Conservation (phyloP, 2,888 invertebrate genomes). For the Abscondita cerata region DNA sequence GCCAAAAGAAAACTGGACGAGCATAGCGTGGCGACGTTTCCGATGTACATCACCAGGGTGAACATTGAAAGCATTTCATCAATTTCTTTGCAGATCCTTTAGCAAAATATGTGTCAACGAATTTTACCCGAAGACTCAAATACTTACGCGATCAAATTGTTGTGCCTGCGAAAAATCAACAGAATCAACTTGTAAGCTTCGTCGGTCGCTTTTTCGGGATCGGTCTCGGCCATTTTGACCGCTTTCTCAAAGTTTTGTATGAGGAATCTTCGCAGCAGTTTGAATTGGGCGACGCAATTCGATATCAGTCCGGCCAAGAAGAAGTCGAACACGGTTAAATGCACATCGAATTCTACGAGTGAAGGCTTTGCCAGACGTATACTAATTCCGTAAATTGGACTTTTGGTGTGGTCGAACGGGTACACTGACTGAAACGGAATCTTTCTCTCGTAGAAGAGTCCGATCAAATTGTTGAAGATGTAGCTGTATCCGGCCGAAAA, state of each 20-base stretch:
- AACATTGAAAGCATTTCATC: constrained; percentile 9
- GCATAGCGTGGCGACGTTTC: constrained; percentile 5
- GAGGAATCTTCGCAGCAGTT: not conserved
- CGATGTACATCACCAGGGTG: constrained; percentile 11
- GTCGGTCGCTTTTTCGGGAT: not conserved
- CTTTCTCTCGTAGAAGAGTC: not conserved
- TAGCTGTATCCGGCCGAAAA: constrained; percentile 4
- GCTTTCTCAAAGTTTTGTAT: constrained; percentile 6
- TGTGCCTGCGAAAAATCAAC: constrained; percentile 4
- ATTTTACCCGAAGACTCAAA: no score
- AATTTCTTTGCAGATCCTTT: constrained; percentile 8
- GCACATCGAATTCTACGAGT: not conserved
- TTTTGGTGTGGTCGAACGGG: not conserved
- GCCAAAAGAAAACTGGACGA: constrained; percentile 10
- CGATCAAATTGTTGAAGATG: constrained; percentile 5
- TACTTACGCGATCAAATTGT: constrained; percentile 8
- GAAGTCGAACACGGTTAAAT: constrained; percentile 4
- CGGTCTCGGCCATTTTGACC: constrained; percentile 8
- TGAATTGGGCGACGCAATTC: constrained; percentile 16
- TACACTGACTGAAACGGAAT: constrained; percentile 3
- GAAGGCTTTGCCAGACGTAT: no score
- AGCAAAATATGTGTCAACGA: no score
- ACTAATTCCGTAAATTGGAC: constrained; percentile 10
- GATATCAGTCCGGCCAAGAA: constrained; percentile 5
- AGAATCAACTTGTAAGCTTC: constrained; percentile 10